These are phyloP conservation scores for Pinna nobilis DNA, from an alignment of 1,140 invertebrate species.

Conservation along the genomic window DNA sequence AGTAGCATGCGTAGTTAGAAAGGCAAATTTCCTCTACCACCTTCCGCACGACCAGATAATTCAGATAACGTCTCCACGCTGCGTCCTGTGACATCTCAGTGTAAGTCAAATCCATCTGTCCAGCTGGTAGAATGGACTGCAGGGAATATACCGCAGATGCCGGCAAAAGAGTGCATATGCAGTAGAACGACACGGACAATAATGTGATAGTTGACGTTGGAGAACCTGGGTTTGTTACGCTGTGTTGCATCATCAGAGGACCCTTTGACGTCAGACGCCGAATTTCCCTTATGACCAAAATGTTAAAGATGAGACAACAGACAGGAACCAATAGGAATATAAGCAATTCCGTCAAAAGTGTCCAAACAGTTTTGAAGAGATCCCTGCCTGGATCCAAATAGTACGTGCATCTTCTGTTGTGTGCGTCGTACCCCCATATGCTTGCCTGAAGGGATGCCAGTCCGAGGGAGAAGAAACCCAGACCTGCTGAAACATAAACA, in stretches of 20 bases:
- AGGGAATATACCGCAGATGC: slow-evolving; percentile 68
- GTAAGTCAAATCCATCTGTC: slow-evolving; percentile 21
- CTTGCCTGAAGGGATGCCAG: slow-evolving; percentile 60
- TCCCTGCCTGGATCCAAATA: slow-evolving; percentile 8
- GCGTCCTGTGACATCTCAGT: slow-evolving; percentile 47
- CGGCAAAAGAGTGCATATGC: slow-evolving; percentile 70
- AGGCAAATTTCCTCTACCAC: slow-evolving; percentile 68
- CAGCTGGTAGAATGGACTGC: slow-evolving; percentile 49
- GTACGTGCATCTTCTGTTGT: slow-evolving; percentile 8
- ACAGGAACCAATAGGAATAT: slow-evolving; percentile 67
- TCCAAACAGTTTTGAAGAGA: slow-evolving; percentile 65
- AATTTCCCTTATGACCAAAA: slow-evolving; percentile 69
- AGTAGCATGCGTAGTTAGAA: slow-evolving; percentile 72
- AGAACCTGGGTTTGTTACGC: slow-evolving; percentile 34
- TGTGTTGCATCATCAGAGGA: slow-evolving; percentile 33
- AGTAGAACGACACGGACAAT: slow-evolving; percentile 71
- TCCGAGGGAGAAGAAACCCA: slow-evolving; percentile 46
- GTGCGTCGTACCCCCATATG: slow-evolving; percentile 56
- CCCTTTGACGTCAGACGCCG: slow-evolving; percentile 55
- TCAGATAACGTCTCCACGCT: slow-evolving; percentile 63
- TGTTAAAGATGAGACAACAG: slow-evolving; percentile 67
- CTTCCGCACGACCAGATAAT: slow-evolving; percentile 62
- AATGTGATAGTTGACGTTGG: slow-evolving; percentile 69
- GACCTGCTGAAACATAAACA: slow-evolving; percentile 45
- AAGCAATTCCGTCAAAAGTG: slow-evolving; percentile 66